phyloP scores from a whole-genome alignment of 2,797 vertebrate species.

The Pelobates cultripes region DNA sequence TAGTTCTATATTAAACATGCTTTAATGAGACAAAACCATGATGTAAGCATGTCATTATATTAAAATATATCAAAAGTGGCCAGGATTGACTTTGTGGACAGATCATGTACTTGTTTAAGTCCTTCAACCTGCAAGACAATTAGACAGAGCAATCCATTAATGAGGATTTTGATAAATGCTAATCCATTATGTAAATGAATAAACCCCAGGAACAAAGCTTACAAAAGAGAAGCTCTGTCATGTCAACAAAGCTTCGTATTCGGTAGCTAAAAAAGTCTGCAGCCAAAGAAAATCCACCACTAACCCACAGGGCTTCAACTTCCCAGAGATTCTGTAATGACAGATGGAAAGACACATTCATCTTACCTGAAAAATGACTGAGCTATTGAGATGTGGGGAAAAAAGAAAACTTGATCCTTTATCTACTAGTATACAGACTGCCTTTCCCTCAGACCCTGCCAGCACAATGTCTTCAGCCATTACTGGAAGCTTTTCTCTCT shows the following conservation, averaged over 20 bases:
- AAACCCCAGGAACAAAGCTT: slow-evolving; percentile 58
- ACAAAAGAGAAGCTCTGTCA: slow-evolving; percentile 58
- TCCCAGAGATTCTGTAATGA: slow-evolving; percentile 59
- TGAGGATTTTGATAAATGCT: slow-evolving; percentile 49
- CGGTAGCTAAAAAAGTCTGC: slow-evolving; percentile 58
- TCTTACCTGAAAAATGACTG: slow-evolving; percentile 65
- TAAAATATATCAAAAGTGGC: not conserved
- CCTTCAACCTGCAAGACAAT: slow-evolving; percentile 7
- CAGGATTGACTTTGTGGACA: not conserved
- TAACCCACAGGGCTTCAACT: slow-evolving; percentile 53
- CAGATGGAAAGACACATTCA: slow-evolving; percentile 62
- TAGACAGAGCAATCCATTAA: slow-evolving; percentile 14
- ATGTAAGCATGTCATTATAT: too few relatives aligned
- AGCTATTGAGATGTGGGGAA: slow-evolving; percentile 2
- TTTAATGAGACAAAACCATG: too few relatives aligned
- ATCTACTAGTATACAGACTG: slow-evolving; percentile 14
- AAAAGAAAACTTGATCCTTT: slow-evolving; percentile 26
- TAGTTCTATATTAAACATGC: too few relatives aligned
- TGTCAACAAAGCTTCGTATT: slow-evolving; percentile 62
- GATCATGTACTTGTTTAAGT: slow-evolving; percentile 20
- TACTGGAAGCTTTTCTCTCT: slow-evolving; percentile 36
- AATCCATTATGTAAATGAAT: slow-evolving; percentile 61
- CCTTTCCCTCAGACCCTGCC: slow-evolving; percentile 36
- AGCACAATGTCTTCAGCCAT: slow-evolving; percentile 24
- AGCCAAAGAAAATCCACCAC: slow-evolving; percentile 57